phyloP scores from a whole-genome alignment of 1,140 invertebrate genomes.

The Tetramorium parvispinum region DNA sequence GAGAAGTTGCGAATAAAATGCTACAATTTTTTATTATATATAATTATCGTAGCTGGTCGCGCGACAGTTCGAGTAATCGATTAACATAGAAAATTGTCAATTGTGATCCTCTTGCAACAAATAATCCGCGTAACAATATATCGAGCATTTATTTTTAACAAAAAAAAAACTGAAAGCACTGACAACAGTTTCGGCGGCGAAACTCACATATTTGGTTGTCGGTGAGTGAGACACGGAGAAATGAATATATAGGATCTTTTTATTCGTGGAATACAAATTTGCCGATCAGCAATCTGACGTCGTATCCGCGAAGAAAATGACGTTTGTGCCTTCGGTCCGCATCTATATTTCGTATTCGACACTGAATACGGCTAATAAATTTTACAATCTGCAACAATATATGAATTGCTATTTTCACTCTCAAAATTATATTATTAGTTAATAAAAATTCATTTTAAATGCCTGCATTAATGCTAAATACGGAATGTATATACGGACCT shows the following conservation, averaged over 20 bases:
- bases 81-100: slow-evolving; percentile 16
- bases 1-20: slow-evolving; percentile 6
- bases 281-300: not conserved
- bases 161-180: slow-evolving; percentile 32
- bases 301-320: slow-evolving; percentile 43
- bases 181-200: slow-evolving; percentile 13
- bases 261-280: slow-evolving; percentile 12
- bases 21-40: slow-evolving; percentile 18
- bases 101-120: not conserved
- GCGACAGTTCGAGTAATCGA: slow-evolving; percentile 28
- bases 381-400: slow-evolving; percentile 14
- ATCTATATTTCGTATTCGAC: slow-evolving; percentile 10
- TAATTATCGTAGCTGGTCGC: slow-evolving; percentile 16
- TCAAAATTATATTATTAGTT: not conserved
- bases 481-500: not conserved
- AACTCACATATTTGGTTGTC: slow-evolving; percentile 24
- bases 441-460: not conserved
- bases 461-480: slow-evolving; percentile 1
- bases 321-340: not conserved
- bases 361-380: slow-evolving; percentile 13
- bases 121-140: slow-evolving; percentile 18
- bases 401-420: not conserved
- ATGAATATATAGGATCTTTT: not conserved
- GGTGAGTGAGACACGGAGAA: slow-evolving; percentile 41
- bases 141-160: not conserved